Evolutionary conservation across 2,888 invertebrate species (phyloP), one percentile per base, ranked within the genome.

Genomic region (Dicyrtomina minuta): DNA sequence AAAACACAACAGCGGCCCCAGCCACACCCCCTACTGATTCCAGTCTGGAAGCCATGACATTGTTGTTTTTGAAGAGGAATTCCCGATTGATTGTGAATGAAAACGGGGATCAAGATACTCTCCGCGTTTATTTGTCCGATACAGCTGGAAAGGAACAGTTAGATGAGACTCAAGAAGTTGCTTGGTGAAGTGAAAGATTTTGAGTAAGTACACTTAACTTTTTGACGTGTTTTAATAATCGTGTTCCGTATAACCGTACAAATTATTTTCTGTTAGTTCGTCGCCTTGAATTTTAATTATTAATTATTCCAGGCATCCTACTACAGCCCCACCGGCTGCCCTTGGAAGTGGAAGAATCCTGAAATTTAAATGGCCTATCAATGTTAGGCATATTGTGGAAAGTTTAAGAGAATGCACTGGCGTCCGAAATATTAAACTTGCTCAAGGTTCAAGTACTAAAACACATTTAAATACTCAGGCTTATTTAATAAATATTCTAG

Each of bases 361-460:
- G 27, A 82, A 80, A 8, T 79, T 91, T 17, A 80, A 81, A 26
- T 75, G 80, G 1, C 80, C 84, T 1, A 80, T 88, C 26, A 82
- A 86, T 5, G 79, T 93, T 39, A 81, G 84, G 1, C 83, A 88
- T 66, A 88, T 89, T 1, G 85, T 93, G 24, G 80, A 86, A 6
- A 82, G 81, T 59, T 85, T 95, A 5, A 20, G 0, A 93, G 93
- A 81, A 81, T 84, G 61, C 87, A 89, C 70, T 89, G 91, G 27
- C 86, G 87, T 0, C 81, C 92, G 39, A 80, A 85, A 0, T 85
- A 90, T 96, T 13, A 87, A 93, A 75, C 82, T 96, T 39, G 93
- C 92, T 4, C 78, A 88, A 51, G 90, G 87, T 68, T 74, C 81
- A 74, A 83, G 84, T 84, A 81, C n/a, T n/a, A n/a, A n/a, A n/a